Evolutionary conservation across 2,797 vertebrate genomes (phyloP), one percentile per base, ranked within the genome.

Genomic region (Amblyopsis hoosieri): DNA sequence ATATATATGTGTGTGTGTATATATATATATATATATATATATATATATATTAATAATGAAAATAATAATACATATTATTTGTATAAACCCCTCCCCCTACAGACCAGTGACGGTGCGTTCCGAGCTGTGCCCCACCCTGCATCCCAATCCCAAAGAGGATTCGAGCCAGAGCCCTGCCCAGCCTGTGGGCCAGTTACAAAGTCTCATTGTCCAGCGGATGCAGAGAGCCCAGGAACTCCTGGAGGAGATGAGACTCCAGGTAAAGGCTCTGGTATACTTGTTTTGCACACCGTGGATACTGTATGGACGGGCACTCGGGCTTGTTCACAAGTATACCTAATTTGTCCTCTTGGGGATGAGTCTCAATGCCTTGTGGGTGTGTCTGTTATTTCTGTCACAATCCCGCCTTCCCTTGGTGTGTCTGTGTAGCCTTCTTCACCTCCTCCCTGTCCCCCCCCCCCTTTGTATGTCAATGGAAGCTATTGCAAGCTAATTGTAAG

Each of bases 181-280:
- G 87, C 93, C 91, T 33, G 92, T 95, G 1, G 92, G 91, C 42
- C 92, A 92, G 79, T 91, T 98, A 75, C 96, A 97, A 85, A 95
- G 96, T 83, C 91, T 98, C 62, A 97, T 99, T 31, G 94, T 93
- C 31, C 92, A 95, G 90, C 94, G 95, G 88, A 94, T 99, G 91
- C 95, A 97, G 85, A 91, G 95, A 91, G 97, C 97, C 71, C 96
- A 96, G 91, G 96, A 97, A 89, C 91, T 98, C 74, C 92, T 98
- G 85, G 92, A 94, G 0, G 96, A 97, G 83, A 95, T 96, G 84
- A 94, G 95, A 0, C 93, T 95, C 58, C 94, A 95, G 58, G 93
- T 94, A 13, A 58, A 1, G 14, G 76, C 12, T 3, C 8, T 9
- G 31, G 12, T 14, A 9, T 15, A 10, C 3, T 17, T 53, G 51